phyloP scores from a whole-genome alignment of 2,113 vertebrate genomes.

The Lampris megalopsis region DNA sequence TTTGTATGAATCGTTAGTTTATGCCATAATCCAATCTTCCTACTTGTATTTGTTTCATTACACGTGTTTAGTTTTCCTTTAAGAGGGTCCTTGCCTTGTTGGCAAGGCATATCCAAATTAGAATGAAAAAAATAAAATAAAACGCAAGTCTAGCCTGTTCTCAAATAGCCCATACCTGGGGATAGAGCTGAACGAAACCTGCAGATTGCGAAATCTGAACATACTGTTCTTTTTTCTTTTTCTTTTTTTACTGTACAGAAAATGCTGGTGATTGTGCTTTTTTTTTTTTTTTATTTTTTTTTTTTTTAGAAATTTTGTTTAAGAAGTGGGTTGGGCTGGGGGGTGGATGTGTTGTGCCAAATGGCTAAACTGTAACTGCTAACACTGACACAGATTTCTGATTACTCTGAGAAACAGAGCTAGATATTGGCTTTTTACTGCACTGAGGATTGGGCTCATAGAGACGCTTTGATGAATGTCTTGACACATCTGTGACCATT shows the following conservation, averaged over 20 bases:
- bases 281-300: conserved; percentile 8
- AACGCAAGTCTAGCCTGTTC: neutral
- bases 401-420: conserved; percentile 57
- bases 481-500: conserved; percentile 75
- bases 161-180: conserved; percentile 1
- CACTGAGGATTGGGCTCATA: conserved; percentile 62
- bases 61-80: conserved; percentile 32
- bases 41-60: too few relatives aligned
- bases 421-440: conserved; percentile 68
- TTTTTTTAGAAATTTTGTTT: neutral
- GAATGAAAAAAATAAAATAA: conserved; percentile 34
- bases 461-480: conserved; percentile 76
- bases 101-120: conserved; percentile 20
- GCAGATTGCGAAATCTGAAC: conserved; percentile 14
- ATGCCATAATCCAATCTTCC: too few relatives aligned
- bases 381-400: conserved; percentile 64
- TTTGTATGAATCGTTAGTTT: too few relatives aligned
- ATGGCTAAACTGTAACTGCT: conserved; percentile 54
- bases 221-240: conserved; percentile 22
- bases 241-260: conserved; percentile 13
- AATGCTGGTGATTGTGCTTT: conserved; percentile 10
- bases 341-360: conserved; percentile 51
- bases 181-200: conserved; percentile 18
- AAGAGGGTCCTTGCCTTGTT: conserved; percentile 21
- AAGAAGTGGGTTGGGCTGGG: neutral